These are phyloP conservation scores for Galleria mellonella DNA, from an alignment of 1,140 invertebrate genomes.

Conservation along the genomic window DNA sequence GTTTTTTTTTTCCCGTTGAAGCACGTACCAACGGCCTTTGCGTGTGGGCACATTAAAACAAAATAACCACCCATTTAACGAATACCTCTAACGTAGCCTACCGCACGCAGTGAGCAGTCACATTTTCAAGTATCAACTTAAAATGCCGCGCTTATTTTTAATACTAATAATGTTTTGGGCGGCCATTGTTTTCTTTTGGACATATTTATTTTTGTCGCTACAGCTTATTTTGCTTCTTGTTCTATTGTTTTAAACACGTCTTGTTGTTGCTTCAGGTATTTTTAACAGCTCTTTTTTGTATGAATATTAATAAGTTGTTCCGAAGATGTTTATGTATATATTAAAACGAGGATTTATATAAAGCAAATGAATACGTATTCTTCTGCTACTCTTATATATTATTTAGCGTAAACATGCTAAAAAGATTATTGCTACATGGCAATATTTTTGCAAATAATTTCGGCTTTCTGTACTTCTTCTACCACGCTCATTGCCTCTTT, in stretches of 20 bases:
- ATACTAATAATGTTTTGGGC: constrained; percentile 25
- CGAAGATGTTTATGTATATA: background rate
- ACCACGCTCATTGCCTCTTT: too few relatives aligned
- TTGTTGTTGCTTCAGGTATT: background rate
- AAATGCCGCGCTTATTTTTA: constrained; percentile 46
- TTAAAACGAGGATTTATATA: too few relatives aligned
- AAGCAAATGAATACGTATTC: too few relatives aligned
- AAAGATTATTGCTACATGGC: too few relatives aligned
- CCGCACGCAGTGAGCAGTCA: constrained; percentile 47
- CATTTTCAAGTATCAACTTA: constrained; percentile 51
- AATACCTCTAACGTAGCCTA: constrained; percentile 43
- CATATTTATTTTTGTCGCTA: constrained; percentile 44
- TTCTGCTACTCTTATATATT: too few relatives aligned
- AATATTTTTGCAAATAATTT: too few relatives aligned
- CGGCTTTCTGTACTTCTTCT: too few relatives aligned
- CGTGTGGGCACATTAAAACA: constrained; percentile 54
- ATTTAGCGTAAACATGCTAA: too few relatives aligned
- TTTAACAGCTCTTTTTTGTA: background rate
- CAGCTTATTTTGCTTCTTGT: constrained; percentile 35
- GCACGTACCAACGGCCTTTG: constrained; percentile 35
- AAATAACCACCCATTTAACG: constrained; percentile 42
- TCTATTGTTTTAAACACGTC: constrained; percentile 17
- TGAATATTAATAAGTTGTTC: constrained; percentile 8
- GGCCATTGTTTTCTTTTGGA: constrained; percentile 59
- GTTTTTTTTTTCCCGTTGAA: constrained; percentile 28